These are phyloP conservation scores for Grapholita molesta DNA, from an alignment of 1,140 invertebrate genomes.

Conservation along the genomic window DNA sequence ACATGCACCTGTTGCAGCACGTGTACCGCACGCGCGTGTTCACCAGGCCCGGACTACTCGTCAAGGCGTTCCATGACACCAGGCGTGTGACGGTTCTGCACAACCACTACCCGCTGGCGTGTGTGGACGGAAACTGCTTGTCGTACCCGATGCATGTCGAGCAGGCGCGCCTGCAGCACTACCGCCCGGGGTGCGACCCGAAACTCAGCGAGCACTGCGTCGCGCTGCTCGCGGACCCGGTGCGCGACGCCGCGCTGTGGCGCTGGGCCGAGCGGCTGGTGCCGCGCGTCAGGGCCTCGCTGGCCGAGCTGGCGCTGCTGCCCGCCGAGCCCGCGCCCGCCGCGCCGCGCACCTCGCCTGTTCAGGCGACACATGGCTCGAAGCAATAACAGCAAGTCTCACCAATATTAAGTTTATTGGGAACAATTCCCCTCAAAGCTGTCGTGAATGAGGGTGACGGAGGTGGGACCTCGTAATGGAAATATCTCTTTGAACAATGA, in stretches of 20 bases:
- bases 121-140: slow-evolving; percentile 90
- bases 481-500: too few relatives aligned
- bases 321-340: neutral
- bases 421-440: too few relatives aligned
- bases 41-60: slow-evolving; percentile 94
- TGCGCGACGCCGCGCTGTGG: neutral
- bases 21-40: slow-evolving; percentile 94
- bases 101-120: slow-evolving; percentile 95
- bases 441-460: too few relatives aligned
- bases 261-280: neutral
- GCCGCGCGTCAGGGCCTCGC: neutral
- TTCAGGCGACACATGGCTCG: too few relatives aligned
- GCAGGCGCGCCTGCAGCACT: slow-evolving; percentile 95
- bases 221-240: slow-evolving; percentile 81
- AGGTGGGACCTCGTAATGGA: too few relatives aligned
- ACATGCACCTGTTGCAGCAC: slow-evolving; percentile 96
- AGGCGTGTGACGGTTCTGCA: slow-evolving; percentile 92
- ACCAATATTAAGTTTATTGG: too few relatives aligned
- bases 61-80: slow-evolving; percentile 96
- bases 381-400: too few relatives aligned
- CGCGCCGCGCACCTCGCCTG: too few relatives aligned
- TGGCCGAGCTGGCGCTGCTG: neutral
- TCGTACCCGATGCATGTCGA: slow-evolving; percentile 90
- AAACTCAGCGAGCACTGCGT: slow-evolving; percentile 93
- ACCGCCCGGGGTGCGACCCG: slow-evolving; percentile 90